Conservation (phyloP, 64 coral and sea anemone species). For the Dendronephthya gigantea region DNA sequence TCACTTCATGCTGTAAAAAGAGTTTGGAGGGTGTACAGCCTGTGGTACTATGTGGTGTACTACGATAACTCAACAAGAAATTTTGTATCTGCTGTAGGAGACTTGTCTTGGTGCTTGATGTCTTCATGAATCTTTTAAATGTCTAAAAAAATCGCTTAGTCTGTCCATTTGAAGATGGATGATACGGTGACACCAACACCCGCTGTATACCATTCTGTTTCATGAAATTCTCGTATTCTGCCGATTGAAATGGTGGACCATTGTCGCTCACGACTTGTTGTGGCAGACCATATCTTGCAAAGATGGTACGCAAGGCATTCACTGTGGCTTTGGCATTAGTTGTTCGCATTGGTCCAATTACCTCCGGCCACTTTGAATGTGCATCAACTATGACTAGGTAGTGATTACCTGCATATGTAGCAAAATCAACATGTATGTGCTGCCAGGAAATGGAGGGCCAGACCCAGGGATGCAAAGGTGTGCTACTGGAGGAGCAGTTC, state of each 20-base stretch:
- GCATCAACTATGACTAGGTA: slow-evolving; percentile 23
- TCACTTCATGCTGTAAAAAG: background rate
- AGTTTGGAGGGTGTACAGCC: background rate
- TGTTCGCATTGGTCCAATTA: slow-evolving; percentile 6
- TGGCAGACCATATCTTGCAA: slow-evolving; percentile 15
- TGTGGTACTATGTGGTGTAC: background rate
- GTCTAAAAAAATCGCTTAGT: slow-evolving; percentile 23
- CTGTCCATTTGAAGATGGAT: slow-evolving; percentile 17
- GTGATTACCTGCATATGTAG: background rate
- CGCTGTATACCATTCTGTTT: slow-evolving; percentile 12
- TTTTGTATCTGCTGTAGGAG: too few species aligned
- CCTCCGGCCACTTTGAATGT: slow-evolving; percentile 14
- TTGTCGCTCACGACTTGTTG: slow-evolving; percentile 27
- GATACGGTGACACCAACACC: background rate
- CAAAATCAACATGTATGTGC: slow-evolving; percentile 21
- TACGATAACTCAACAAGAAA: background rate
- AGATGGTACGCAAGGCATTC: background rate
- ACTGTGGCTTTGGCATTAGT: slow-evolving; percentile 16
- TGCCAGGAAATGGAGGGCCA: background rate
- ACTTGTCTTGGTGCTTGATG: background rate
- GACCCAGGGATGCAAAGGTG: slow-evolving; percentile 13
- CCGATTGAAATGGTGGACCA: slow-evolving; percentile 25
- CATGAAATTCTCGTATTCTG: slow-evolving; percentile 15
- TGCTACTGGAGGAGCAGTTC: background rate
- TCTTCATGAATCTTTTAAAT: slow-evolving; percentile 39